Conservation (phyloP, 2,888 invertebrate species). For the Heteromurus nitidus region DNA sequence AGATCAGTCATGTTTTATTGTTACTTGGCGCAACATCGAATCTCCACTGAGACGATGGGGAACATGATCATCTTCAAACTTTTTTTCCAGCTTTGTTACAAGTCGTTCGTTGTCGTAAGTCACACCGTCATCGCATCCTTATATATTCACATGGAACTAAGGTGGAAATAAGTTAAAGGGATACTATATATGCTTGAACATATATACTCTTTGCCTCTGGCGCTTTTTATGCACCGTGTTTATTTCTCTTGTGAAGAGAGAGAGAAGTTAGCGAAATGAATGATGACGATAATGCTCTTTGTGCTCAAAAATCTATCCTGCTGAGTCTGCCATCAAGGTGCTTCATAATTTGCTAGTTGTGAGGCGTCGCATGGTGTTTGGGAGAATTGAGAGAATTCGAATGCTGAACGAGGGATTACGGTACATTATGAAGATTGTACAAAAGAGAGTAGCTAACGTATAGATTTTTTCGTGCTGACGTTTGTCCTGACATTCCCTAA, state of each 20-base stretch:
- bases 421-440: constrained; percentile 27
- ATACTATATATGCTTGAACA: too few relatives aligned
- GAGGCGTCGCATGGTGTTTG: too few relatives aligned
- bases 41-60: neutral
- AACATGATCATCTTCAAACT: neutral
- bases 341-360: constrained; percentile 25
- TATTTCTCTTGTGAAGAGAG: neutral
- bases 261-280: constrained; percentile 9
- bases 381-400: constrained; percentile 17
- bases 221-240: neutral
- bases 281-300: constrained; percentile 55
- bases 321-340: constrained; percentile 33
- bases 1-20: constrained; percentile 29
- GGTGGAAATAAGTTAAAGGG: neutral
- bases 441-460: constrained; percentile 12
- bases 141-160: constrained; percentile 16
- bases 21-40: neutral
- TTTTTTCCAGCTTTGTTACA: constrained; percentile 21
- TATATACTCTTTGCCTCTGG: constrained; percentile 14
- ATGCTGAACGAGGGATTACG: constrained; percentile 44
- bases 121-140: neutral
- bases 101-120: neutral
- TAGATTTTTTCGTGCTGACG: constrained; percentile 23
- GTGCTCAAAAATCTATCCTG: constrained; percentile 34
- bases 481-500: constrained; percentile 54